These are phyloP conservation scores for Drymonia ruficornis DNA, from an alignment of 2,888 invertebrate species.

Conservation along the genomic window DNA sequence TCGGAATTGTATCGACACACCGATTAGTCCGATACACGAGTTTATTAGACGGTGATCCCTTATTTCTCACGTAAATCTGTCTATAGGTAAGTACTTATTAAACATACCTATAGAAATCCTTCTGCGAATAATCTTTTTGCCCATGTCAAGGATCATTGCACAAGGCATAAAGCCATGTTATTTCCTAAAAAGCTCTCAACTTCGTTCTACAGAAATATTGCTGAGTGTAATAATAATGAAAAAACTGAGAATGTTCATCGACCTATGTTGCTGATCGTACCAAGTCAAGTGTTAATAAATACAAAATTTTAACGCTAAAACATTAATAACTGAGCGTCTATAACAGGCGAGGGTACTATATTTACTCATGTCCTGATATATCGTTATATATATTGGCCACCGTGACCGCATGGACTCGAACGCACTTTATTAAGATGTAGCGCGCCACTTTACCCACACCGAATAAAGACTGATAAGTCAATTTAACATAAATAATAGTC, in stretches of 20 bases:
- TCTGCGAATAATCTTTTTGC: too few species aligned
- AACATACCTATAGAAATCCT: too few species aligned
- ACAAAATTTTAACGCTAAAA: too few species aligned
- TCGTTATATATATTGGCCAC: conserved; percentile 52
- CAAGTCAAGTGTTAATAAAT: not conserved
- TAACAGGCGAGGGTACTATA: conserved; percentile 55
- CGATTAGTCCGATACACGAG: conserved; percentile 52
- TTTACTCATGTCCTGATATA: conserved; percentile 61
- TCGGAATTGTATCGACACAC: conserved; percentile 68
- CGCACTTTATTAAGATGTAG: conserved; percentile 60
- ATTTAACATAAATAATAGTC: conserved; percentile 9
- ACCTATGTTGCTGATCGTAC: too few species aligned
- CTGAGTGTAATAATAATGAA: too few species aligned
- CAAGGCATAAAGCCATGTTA: too few species aligned
- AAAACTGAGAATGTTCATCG: too few species aligned
- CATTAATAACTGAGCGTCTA: conserved; percentile 38
- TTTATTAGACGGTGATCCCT: conserved; percentile 36
- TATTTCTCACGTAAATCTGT: conserved; percentile 23
- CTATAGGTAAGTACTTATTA: too few species aligned
- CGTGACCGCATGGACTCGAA: conserved; percentile 47
- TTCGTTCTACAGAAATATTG: too few species aligned
- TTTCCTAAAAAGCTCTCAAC: too few species aligned
- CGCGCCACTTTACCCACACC: conserved; percentile 39
- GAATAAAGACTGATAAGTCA: conserved; percentile 40
- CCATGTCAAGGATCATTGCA: too few species aligned